A percentile compares a stretch with the other conserved stretches of the same genome.
phyloP scores from a whole-genome alignment of 2,797 vertebrate species.

The Smutsia gigantea region DNA sequence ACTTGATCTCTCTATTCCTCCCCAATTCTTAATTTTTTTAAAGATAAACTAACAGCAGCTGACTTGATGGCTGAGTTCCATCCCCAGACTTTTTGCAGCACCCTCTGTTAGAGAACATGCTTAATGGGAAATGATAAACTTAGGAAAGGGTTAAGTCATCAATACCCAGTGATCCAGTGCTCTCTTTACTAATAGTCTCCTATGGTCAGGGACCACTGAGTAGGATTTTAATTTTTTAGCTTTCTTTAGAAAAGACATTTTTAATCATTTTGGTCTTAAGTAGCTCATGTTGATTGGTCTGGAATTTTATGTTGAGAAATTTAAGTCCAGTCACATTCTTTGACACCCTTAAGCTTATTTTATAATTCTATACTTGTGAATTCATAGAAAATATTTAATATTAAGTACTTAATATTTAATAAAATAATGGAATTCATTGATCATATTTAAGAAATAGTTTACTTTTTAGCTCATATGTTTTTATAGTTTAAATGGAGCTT shows the following conservation, averaged over 20 bases:
- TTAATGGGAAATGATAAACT: not conserved
- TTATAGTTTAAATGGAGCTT: not conserved
- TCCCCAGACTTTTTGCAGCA: not conserved
- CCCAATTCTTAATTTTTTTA: not conserved
- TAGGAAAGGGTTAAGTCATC: not conserved
- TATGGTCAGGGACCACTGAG: not conserved
- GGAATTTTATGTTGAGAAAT: not conserved
- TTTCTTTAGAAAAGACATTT: conserved; percentile 3
- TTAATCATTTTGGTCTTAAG: not conserved
- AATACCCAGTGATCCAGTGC: not conserved
- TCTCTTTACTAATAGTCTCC: not conserved
- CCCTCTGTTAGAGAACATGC: not conserved
- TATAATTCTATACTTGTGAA: not conserved
- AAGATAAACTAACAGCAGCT: not conserved
- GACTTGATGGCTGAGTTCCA: not conserved
- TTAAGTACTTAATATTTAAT: not conserved
- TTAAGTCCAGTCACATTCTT: not conserved
- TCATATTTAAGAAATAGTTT: not conserved
- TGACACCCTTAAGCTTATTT: not conserved
- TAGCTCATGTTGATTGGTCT: not conserved
- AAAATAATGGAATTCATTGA: not conserved
- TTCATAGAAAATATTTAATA: not conserved
- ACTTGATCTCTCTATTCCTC: not conserved
- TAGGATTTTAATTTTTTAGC: not conserved
- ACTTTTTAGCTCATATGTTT: not conserved